Evolutionary conservation across 2,797 vertebrate species (phyloP), one percentile per base, ranked within the genome.

Genomic region (Micromesistius poutassou): DNA sequence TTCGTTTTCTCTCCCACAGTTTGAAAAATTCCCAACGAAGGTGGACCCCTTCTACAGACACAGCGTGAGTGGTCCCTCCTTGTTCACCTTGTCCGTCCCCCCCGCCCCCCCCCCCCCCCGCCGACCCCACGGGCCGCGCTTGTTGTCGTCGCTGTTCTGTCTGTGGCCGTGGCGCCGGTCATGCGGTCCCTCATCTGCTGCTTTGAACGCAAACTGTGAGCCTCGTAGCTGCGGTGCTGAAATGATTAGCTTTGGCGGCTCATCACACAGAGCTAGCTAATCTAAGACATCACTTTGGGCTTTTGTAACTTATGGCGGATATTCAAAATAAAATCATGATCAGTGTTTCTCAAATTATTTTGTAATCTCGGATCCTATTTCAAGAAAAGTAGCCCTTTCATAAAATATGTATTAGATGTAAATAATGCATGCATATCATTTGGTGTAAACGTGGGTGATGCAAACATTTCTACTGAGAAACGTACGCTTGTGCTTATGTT

Each of bases 11-110:
- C 84, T 90, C 81, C 85, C 94, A 86, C 97, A 99, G 98, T 98
- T 98, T 96, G 98, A 99, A 87, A 99, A 99, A 97, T 99, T 96
- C 92, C 97, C 97, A 90, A 96, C 97, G 92, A 99, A 98, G 95
- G 96, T 98, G 86, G 97, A 99, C 94, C 96, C 96, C 86, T 98
- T 99, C 96, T 98, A 99, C 95, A 96, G 97, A 94, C 97, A 99
- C 96, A 98, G 95, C 90, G 98, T 99, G 95, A 97, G 98, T 98
- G 92, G 82, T 28, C 77, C 73, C 77, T 72, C 81, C 77, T 80
- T 25, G 4, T 77, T 9, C 12, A 7, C 70, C n/a, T 6, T 50
- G n/a, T 68, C 22, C n/a, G 5, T 25, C 55, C 50, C 55, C 22
- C 22, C 46, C 19, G 4, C n/a, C n/a, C n/a, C n/a, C n/a, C n/a